Evolutionary conservation across 1,140 invertebrate genomes (phyloP).

Genomic region (Drosophila nebulosa): DNA sequence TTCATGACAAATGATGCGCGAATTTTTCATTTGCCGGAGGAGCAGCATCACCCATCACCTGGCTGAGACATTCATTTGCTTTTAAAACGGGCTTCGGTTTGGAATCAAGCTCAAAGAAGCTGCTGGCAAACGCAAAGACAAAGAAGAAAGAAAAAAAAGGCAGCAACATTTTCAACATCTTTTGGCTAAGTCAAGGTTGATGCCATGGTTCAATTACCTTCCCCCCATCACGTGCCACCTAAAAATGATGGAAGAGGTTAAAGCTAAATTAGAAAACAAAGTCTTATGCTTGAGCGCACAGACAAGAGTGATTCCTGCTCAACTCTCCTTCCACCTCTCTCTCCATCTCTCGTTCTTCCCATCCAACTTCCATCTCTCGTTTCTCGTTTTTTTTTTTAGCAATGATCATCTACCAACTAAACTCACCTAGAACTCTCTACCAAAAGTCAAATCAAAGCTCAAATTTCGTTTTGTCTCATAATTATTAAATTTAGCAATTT

Average conservation of each 20-base stretch:
- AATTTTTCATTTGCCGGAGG: slow-evolving; percentile 46
- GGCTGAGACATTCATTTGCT: slow-evolving; percentile 4
- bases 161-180: slow-evolving; percentile 4
- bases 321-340: neutral
- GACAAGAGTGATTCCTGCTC: slow-evolving; percentile 38
- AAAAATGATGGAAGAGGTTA: slow-evolving; percentile 59
- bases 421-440: too few species aligned
- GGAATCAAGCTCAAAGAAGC: too few species aligned
- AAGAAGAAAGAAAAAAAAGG: slow-evolving; percentile 20
- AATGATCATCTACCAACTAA: slow-evolving; percentile 45
- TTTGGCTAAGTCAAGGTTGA: slow-evolving; percentile 61
- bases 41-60: slow-evolving; percentile 4
- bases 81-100: neutral
- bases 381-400: slow-evolving; percentile 2
- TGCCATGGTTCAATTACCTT: slow-evolving; percentile 65
- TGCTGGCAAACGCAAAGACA: neutral
- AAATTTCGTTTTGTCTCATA: slow-evolving; percentile 7
- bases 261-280: slow-evolving; percentile 72
- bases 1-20: slow-evolving; percentile 74
- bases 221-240: slow-evolving; percentile 11
- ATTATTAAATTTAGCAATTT: neutral
- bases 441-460: too few species aligned
- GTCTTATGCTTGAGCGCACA: slow-evolving; percentile 65
- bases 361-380: neutral
- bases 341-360: neutral